Base-by-base conservation (phyloP, 1,140 invertebrate genomes). In the Bemisia tabaci region DNA sequence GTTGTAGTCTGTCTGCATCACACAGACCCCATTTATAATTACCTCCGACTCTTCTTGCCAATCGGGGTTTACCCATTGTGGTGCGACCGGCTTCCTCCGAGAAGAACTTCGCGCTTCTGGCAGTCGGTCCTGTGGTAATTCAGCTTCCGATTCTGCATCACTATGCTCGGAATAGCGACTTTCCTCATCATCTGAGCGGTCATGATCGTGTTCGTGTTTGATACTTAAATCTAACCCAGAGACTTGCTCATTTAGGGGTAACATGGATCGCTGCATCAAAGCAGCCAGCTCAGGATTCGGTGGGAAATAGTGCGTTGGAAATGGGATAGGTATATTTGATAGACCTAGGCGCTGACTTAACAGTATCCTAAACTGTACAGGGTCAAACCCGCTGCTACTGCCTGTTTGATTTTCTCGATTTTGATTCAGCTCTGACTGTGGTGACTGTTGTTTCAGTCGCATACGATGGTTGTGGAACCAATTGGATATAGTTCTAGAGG, bases 391-490 rank as follows among this genome's bases (percentile, higher is more conserved):
- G 17, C 68, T 26, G 86, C 83, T 2, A 83, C 82, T 1, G 84
- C 81, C 24, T 85, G 82, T 0, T 85, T 86, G 68, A 68, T 63
- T 33, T 65, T 48, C 26, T 26, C 23, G 59, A 58, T 25, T 26
- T 26, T 63, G 65, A 64, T 24, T 67, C 62, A 22, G 48, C 25
- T 68, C 39, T 22, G 62, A 60, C 23, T 90, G 88, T 0, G 89
- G 89, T 59, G 88, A 87, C 69, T 84, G 82, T 74, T 95, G 93
- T 78, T 99, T 99, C 73, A 98, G 83, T 64, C 97, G 84, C 93
- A 98, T 99, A 66, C 96, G 85, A 79, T 99, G 95, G 77, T 98
- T 99, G 80, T 98, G 96, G 82, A 98, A 98, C 96, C 96, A 99
- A 77, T 99, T 98, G 22, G 93, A 95, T 68, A 99, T 97, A 58